These are phyloP conservation scores for Bombus huntii DNA, from an alignment of 1,140 invertebrate genomes.

Conservation along the genomic window DNA sequence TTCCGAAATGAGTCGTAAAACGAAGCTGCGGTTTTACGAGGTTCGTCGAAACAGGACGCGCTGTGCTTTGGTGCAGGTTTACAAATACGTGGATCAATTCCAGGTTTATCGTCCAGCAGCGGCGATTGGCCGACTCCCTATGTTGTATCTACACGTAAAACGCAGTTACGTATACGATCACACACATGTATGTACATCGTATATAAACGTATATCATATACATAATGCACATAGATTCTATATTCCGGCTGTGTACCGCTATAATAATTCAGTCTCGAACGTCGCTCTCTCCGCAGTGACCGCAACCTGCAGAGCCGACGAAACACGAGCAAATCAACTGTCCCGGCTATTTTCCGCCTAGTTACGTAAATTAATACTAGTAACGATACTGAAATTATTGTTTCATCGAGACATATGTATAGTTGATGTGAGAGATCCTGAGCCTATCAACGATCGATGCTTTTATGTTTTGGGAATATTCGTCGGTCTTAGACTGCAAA, in stretches of 20 bases:
- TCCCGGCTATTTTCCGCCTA: conserved; percentile 44
- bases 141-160: conserved; percentile 31
- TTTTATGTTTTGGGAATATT: not conserved
- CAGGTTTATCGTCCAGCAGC: conserved; percentile 58
- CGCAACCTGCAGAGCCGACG: conserved; percentile 36
- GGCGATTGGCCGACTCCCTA: conserved; percentile 47
- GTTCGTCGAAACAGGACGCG: conserved; percentile 9
- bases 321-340: conserved; percentile 51
- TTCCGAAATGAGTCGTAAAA: conserved; percentile 67
- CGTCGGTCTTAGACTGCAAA: not conserved
- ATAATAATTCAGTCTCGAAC: conserved; percentile 64
- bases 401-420: not conserved
- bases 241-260: conserved; percentile 46
- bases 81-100: conserved; percentile 71
- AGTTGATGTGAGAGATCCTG: not conserved
- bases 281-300: conserved; percentile 52
- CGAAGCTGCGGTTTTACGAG: conserved; percentile 42
- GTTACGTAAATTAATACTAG: conserved; percentile 54
- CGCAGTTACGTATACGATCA: not conserved
- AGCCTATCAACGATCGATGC: not conserved
- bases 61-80: conserved; percentile 59
- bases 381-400: conserved; percentile 37
- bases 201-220: conserved; percentile 17
- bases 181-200: no score
- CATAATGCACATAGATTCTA: conserved; percentile 50